Conservation (phyloP, 2,888 invertebrate genomes). For the Bellardia bayeri region DNA sequence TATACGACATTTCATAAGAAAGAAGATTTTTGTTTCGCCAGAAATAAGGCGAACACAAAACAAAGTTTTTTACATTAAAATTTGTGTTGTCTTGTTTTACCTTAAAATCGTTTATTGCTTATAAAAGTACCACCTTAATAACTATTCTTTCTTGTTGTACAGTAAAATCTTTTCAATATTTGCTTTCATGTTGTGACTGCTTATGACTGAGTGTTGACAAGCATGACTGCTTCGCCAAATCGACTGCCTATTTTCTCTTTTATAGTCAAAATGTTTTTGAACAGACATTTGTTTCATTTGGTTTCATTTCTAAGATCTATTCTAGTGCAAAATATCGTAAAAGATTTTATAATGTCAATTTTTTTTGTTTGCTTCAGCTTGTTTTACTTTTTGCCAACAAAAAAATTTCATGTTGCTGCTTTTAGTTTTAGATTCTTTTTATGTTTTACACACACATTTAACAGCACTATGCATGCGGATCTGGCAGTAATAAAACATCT, state of each 20-base stretch:
- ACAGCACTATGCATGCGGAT: not conserved
- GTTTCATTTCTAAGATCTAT: slow-evolving; percentile 17
- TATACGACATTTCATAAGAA: not conserved
- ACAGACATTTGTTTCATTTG: slow-evolving; percentile 44
- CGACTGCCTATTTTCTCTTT: slow-evolving; percentile 13
- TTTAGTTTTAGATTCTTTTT: not conserved
- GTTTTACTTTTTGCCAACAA: slow-evolving; percentile 1
- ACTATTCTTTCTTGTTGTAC: too few relatives aligned
- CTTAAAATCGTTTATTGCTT: too few relatives aligned
- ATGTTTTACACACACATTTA: not conserved
- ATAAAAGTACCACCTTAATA: too few relatives aligned
- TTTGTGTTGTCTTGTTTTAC: too few relatives aligned
- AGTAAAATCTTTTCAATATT: not conserved
- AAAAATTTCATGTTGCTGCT: slow-evolving; percentile 30
- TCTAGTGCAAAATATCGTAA: slow-evolving; percentile 36
- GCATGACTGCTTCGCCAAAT: slow-evolving; percentile 32
- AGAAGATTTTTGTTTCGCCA: too few relatives aligned
- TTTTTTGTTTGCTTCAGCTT: slow-evolving; percentile 14
- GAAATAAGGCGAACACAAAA: too few relatives aligned
- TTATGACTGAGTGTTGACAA: slow-evolving; percentile 12
- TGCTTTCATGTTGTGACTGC: slow-evolving; percentile 35
- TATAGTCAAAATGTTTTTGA: not conserved
- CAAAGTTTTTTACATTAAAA: too few relatives aligned
- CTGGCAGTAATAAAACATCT: slow-evolving; percentile 39
- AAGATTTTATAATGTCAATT: slow-evolving; percentile 43